phyloP scores from a whole-genome alignment of 1,140 invertebrate genomes.

The Hylyphantes graminicola region DNA sequence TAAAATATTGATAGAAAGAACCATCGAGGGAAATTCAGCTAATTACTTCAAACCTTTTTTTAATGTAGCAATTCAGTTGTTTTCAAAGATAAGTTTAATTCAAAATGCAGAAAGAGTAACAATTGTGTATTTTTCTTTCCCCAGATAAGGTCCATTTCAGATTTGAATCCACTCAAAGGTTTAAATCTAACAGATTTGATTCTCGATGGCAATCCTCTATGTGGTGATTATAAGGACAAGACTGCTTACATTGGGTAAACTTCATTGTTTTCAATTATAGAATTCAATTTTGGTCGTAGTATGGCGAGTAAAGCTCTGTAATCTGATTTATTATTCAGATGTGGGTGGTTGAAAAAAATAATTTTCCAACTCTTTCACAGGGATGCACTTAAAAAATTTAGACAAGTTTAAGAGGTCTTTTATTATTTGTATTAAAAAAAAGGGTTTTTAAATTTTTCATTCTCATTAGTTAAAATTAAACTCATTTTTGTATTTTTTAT shows the following conservation, averaged over 20 bases:
- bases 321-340: not conserved
- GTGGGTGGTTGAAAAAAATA: not conserved
- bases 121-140: conserved; percentile 17
- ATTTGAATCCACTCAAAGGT: conserved; percentile 77
- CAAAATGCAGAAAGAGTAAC: not conserved
- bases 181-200: conserved; percentile 79
- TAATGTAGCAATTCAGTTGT: not conserved
- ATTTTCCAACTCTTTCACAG: not conserved
- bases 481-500: not conserved
- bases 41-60: not conserved
- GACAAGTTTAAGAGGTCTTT: not conserved
- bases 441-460: not conserved
- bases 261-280: conserved; percentile 37
- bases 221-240: conserved; percentile 80
- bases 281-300: not conserved
- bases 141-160: conserved; percentile 78
- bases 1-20: not conserved
- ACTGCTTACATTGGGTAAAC: conserved; percentile 83
- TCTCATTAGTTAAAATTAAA: not conserved
- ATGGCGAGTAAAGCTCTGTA: not conserved
- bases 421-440: not conserved
- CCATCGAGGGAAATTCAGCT: not conserved
- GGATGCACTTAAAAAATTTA: not conserved
- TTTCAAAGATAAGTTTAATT: not conserved
- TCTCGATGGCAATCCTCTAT: conserved; percentile 84